Evolutionary conservation across 2,113 vertebrate species (phyloP), one percentile per base, ranked within the genome.

Genomic region (Bubalus kerabau): DNA sequence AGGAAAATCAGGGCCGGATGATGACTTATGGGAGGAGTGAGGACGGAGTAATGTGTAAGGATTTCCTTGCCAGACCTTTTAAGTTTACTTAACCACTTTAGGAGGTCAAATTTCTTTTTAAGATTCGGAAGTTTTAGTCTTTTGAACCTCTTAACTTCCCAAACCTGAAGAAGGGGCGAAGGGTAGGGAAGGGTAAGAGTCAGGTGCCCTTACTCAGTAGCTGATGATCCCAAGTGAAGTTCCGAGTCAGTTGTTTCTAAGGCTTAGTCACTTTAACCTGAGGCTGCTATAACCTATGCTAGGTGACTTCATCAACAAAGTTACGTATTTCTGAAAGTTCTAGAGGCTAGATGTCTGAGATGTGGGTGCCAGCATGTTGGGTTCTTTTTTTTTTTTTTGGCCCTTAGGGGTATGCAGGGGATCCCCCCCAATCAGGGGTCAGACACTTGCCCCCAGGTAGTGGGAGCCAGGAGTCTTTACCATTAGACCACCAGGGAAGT

Each of bases 41-140:
- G 87, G 71, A 62, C 36, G 3, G 3, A 64, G 81, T 54, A 74
- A 46, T 91, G 54, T 54, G 74, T 32, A n/a, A 71, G 80, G 24
- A 40, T 95, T 94, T 52, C 81, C 64, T 96, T 87, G 84, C 87
- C 87, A 95, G 78, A n/a, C 21, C 67, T 78, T 84, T 97, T 60
- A 87, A 93, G 81, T 90, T 97, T 57, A 46, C 40, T 94, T 43
- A 94, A 71, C 48, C 85, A 30, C 54, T 62, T 97, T 92, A 40
- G 46, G 87, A 97, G 92, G 40, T 86, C 62, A 89, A 0, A 57
- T 85, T 88, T 92, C 57, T 87, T 95, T 85, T 40, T 46, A 76
- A 80, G 64, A 59, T 85, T 88, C 21, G 40, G 54, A 92, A 94
- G 71, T 92, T 93, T n/a, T 52, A 30, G 48, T 78, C 32, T 84